Percentiles rank a stretch among this genome's conserved stretches.
Conservation (phyloP, 1,140 invertebrate genomes). For the Pollicipes pollicipes region DNA sequence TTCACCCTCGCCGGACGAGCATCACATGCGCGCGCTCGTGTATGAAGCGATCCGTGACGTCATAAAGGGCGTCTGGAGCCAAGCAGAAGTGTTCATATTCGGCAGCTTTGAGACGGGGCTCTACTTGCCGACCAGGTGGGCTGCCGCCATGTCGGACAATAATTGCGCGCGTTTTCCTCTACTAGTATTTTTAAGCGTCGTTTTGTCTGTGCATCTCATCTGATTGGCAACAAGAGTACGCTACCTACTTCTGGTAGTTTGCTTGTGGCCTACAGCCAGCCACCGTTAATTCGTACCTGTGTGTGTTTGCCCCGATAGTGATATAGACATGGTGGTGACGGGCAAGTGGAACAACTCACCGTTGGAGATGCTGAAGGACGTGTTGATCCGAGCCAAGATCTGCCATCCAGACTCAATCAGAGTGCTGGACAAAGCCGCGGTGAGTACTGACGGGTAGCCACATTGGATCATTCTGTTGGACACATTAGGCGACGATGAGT, state of each 20-base stretch:
- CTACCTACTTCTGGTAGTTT: not conserved
- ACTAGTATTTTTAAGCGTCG: conserved; percentile 10
- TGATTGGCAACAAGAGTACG: conserved; percentile 5
- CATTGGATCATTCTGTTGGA: no score
- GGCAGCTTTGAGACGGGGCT: conserved; percentile 86
- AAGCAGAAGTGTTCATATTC: conserved; percentile 84
- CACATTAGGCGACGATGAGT: no score
- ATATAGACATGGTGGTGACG: conserved; percentile 93
- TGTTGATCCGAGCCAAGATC: conserved; percentile 68
- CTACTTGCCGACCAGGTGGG: conserved; percentile 73
- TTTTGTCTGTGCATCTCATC: not conserved
- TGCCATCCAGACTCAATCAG: conserved; percentile 73
- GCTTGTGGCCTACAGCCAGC: conserved; percentile 7
- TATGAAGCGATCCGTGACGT: conserved; percentile 71
- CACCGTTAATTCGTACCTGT: no score
- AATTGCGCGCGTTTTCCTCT: conserved; percentile 5
- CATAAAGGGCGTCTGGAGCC: conserved; percentile 69
- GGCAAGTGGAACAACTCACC: conserved; percentile 84
- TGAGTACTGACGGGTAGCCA: conserved; percentile 26
- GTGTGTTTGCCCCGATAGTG: conserved; percentile 39
- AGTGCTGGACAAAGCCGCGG: conserved; percentile 89
- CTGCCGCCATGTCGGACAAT: not conserved
- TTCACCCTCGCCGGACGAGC: conserved; percentile 74
- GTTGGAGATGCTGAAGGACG: conserved; percentile 71
- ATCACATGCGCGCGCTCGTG: conserved; percentile 62